A percentile compares a stretch with the other conserved stretches of the same genome.
Conservation (phyloP, 2,888 invertebrate species). For the Xestobium rufovillosum region DNA sequence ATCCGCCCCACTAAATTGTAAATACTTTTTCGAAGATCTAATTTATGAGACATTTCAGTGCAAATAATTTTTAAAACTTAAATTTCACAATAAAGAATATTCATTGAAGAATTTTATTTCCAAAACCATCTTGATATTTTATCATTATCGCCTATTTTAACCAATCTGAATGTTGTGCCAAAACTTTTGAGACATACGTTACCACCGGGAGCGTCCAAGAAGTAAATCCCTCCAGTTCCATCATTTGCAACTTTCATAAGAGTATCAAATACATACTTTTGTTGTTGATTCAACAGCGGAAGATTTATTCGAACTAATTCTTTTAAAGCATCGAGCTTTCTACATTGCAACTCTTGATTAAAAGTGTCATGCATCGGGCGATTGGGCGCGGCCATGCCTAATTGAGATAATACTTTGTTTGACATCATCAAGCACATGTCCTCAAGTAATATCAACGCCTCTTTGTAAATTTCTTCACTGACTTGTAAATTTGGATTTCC, state of each 20-base stretch:
- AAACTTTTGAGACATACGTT: too few species aligned
- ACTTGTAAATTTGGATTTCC: constrained; percentile 10
- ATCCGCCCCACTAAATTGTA: too few species aligned
- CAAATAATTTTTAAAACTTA: too few species aligned
- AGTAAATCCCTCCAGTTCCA: constrained; percentile 20
- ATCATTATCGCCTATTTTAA: too few species aligned
- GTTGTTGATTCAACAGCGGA: neutral
- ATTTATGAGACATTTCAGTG: too few species aligned
- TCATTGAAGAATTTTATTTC: constrained; percentile 37
- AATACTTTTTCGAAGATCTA: too few species aligned
- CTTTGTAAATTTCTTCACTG: constrained; percentile 10
- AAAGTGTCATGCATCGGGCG: too few species aligned
- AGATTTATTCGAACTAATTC: constrained; percentile 24
- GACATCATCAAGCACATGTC: constrained; percentile 17
- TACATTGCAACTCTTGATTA: too few species aligned
- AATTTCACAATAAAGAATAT: too few species aligned
- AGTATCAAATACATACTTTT: constrained; percentile 17
- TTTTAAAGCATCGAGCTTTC: constrained; percentile 8
- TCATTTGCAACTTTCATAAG: constrained; percentile 26
- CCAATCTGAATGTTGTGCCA: too few species aligned
- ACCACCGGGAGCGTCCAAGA: constrained; percentile 30
- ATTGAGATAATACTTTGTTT: constrained; percentile 23
- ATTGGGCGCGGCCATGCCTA: constrained; percentile 29
- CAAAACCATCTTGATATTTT: too few species aligned
- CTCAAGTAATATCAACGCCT: constrained; percentile 14